Evolutionary conservation across 64 coral and sea anemone species (phyloP), one percentile per base, ranked within the genome.

Genomic region (Stichodactyla mertensii): DNA sequence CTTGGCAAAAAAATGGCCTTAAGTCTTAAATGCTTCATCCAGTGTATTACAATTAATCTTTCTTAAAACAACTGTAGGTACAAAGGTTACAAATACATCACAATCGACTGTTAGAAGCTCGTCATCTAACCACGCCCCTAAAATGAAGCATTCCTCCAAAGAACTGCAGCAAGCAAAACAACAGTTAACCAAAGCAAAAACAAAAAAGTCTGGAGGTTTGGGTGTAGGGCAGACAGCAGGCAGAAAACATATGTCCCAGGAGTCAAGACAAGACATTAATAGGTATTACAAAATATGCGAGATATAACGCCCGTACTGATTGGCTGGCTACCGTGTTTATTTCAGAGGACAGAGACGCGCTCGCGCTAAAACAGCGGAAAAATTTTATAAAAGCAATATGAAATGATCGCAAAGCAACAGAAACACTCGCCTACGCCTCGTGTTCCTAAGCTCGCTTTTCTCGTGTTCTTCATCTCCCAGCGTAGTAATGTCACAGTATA

Each of bases 141-240:
- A 87, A 67, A 97, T 97, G 94, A 97, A 97, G 31, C 94, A 97
- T 64, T 97, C 94, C 1, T 97, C 94, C 0, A 97, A 97, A 52
- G 94, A 97, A 52, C 91, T 61, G 3, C 83, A 85, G 27, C 90
- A 97, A 62, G 91, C 91, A 20, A 97, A 97, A 59, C 91, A 92
- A 78, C 94, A 97, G 71, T 67, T 87, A 27, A 82, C 82, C 58
- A 92, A 92, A 59, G 70, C 91, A 77, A 97, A 93, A 80, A 80
- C 70, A 2, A 92, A 86, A 57, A 97, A 97, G 82, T 86, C 55
- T 45, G 45, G 26, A 0, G 51, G 77, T 57, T 64, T 31, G 28
- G 84, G 52, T 0, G 52, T 51, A 52, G 79, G 56, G 16, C 85
- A 85, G 0, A 9, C 89, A 14, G 83, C 89, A 51, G 90, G 85